A percentile compares a stretch with the other conserved stretches of the same genome.
These are phyloP conservation scores for Rotaria sp. DNA, from an alignment of 2,888 invertebrate genomes.

Conservation along the genomic window DNA sequence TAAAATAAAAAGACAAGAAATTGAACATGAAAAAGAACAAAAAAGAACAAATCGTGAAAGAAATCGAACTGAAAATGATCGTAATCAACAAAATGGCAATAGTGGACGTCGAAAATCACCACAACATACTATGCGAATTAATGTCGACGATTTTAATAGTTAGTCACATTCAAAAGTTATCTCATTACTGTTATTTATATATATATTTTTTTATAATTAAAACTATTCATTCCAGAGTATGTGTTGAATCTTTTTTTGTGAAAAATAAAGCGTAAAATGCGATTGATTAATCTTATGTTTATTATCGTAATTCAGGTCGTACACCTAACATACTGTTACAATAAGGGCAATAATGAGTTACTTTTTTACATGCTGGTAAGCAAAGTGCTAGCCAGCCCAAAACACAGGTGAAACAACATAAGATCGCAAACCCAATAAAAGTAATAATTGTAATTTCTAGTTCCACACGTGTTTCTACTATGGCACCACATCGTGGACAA, in stretches of 20 bases:
- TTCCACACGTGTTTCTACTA: background rate
- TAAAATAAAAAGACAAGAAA: background rate
- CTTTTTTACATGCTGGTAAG: background rate
- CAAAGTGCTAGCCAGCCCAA: background rate
- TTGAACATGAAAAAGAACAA: background rate
- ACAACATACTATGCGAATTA: background rate
- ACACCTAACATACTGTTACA: background rate
- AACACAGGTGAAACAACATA: background rate
- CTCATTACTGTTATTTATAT: background rate
- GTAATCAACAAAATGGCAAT: background rate
- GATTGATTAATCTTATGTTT: background rate
- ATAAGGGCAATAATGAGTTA: background rate
- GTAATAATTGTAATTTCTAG: background rate
- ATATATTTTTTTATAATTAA: background rate
- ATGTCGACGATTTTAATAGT: conserved; percentile 5
- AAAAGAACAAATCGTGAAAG: background rate
- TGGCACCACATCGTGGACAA: background rate
- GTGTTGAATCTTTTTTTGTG: background rate
- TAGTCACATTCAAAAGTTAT: background rate
- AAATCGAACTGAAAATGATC: conserved; percentile 22
- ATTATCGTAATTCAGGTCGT: background rate
- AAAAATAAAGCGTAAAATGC: background rate
- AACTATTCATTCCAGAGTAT: background rate
- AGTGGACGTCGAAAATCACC: background rate
- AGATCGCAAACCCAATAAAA: background rate